A percentile compares a stretch with the other conserved stretches of the same genome.
phyloP scores from a whole-genome alignment of 2,888 invertebrate species.

The Drosophila demipolita region DNA sequence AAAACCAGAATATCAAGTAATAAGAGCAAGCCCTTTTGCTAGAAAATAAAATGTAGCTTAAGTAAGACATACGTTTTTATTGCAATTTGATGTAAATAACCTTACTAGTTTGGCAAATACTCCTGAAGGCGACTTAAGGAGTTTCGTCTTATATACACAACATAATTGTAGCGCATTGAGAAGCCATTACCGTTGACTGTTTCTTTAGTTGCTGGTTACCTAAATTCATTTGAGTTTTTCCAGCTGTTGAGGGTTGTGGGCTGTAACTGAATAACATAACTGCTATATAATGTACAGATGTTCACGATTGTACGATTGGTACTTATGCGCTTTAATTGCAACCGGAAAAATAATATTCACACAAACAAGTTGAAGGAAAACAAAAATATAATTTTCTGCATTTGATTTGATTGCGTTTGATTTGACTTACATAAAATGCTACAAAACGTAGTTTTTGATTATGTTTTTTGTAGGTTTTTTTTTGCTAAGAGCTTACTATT shows the following conservation, averaged over 20 bases:
- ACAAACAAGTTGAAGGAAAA: conserved; percentile 10
- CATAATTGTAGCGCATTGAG: conserved; percentile 20
- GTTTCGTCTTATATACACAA: neutral
- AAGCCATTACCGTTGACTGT: conserved; percentile 21
- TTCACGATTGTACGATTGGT: conserved; percentile 3
- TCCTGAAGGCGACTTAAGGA: no score
- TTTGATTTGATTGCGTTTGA: conserved; percentile 47
- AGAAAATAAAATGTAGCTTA: no score
- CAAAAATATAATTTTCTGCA: conserved; percentile 16
- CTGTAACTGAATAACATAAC: conserved; percentile 6
- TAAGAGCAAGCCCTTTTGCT: neutral
- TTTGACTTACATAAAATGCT: conserved; percentile 59
- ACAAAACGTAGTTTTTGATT: neutral
- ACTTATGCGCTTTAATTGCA: conserved; percentile 55
- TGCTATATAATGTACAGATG: conserved; percentile 3
- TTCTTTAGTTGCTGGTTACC: conserved; percentile 1
- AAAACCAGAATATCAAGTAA: conserved; percentile 2
- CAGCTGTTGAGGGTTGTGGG: conserved; percentile 23
- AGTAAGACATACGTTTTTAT: neutral
- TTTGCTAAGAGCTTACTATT: neutral
- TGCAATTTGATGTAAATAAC: neutral
- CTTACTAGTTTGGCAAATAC: no score
- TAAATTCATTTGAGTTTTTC: conserved; percentile 43
- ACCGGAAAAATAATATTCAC: conserved; percentile 11
- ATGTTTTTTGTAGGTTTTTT: neutral